A percentile compares a stretch with the other conserved stretches of the same genome.
phyloP scores from a whole-genome alignment of 2,888 invertebrate species.

The Euzophera pinguis region DNA sequence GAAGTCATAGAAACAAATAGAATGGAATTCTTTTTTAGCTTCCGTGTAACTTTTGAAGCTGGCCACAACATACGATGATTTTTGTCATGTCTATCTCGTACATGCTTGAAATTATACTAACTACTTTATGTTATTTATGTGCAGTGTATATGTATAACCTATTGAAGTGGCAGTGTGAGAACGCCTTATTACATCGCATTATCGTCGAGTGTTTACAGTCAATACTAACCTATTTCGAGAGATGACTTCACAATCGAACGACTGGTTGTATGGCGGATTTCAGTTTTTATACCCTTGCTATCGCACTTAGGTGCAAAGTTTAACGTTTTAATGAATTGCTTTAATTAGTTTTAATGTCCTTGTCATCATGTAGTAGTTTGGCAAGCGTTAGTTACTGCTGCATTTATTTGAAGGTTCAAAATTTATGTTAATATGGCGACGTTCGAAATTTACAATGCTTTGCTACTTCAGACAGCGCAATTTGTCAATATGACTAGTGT shows the following conservation, averaged over 20 bases:
- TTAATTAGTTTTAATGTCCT: constrained; percentile 1
- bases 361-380: background rate
- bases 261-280: constrained; percentile 25
- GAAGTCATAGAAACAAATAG: too few relatives aligned
- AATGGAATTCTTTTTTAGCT: too few relatives aligned
- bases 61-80: too few relatives aligned
- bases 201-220: constrained; percentile 34
- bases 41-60: too few relatives aligned
- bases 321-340: constrained; percentile 20
- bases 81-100: background rate
- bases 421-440: background rate
- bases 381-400: background rate
- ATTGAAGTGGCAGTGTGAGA: background rate
- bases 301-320: constrained; percentile 22
- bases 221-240: constrained; percentile 43
- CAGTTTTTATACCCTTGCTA: constrained; percentile 37
- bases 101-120: background rate
- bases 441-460: background rate
- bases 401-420: background rate
- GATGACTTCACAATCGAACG: constrained; percentile 36
- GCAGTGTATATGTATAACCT: background rate
- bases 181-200: background rate
- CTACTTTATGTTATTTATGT: background rate
- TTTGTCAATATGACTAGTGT: background rate
- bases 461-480: background rate